Base-by-base conservation (phyloP, 2,113 vertebrate species). In the Plestiodon gilberti region DNA sequence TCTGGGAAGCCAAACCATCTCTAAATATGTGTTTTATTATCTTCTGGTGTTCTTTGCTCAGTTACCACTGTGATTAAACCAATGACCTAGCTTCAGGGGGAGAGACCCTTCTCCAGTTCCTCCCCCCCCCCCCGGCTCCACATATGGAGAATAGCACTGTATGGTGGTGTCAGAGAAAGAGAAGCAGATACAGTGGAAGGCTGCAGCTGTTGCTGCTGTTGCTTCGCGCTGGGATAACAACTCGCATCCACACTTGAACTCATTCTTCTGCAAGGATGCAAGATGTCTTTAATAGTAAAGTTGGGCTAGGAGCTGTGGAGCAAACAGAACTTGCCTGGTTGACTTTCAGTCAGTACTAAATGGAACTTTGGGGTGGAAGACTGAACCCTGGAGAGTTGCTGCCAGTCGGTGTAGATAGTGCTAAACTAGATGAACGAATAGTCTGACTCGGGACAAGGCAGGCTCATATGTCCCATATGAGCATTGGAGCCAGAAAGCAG, bases 1-100 rank as follows among this genome's bases (percentile, higher is more conserved):
- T 80, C 65, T 85, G 76, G 91, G 25, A 89, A 77, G 83, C 89
- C 40, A 88, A 76, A 89, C 48, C 48, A 35, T 88, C 75, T 89
- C 48, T 6, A 81, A 70, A 91, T 87, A 23, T 71, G 52, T 87
- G 35, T 85, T 89, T 91, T 89, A 82, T 91, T 89, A 48, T 82
- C 82, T 84, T 89, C 48, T 48, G 83, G n/a, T 33, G 52, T 85
- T 85, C 87, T 92, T 18, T 82, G 15, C 67, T 89, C 25, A 4
- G 6, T 86, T 91, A 82, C 87, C 69, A 22, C 62, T 78, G 43
- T 78, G 64, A 71, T 91, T 75, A 88, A 81, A 84, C 77, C 78
- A 89, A 14, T 81, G 70, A 70, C 59, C 40, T 64, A 40, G 40
- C 70, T 38, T 35, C n/a, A 75, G 59, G 59, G 48, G 28, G 61